Base-by-base conservation (phyloP, 2,797 vertebrate genomes). In the Sciurus vulgaris region DNA sequence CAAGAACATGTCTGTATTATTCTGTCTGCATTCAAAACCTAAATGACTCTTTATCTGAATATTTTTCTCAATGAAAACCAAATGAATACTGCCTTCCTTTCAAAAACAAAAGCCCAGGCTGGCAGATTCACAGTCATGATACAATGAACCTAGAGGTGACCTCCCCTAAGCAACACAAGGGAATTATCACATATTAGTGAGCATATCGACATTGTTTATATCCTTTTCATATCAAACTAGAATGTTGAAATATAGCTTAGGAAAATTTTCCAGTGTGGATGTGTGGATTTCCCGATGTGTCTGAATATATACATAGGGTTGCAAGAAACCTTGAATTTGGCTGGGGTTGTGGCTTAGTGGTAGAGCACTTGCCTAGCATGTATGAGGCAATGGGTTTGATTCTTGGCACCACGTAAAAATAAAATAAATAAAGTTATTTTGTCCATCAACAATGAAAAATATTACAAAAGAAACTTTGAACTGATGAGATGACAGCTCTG, bases 31-130 rank as follows among this genome's bases (percentile, higher is more conserved):
- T 96, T 96, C 44, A 87, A 93, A 92, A 82, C 89, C 14, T 35
- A 91, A 94, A 72, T 94, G 91, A 86, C 33, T 90, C 63, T 67
- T 93, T 91, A 92, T 83, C 90, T 97, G 59, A 30, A 67, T 79
- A 95, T 85, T 76, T 94, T 79, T 89, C 35, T 86, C 47, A 73
- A 18, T 67, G 56, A 78, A 84, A 89, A 84, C n/a, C 67, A 94
- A 78, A 73, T 24, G 49, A 93, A 76, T 56, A 87, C 12, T 94
- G 38, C 18, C 35, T 41, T 91, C 30, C 33, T 93, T 92, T 95
- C n/a, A 83, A 84, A 91, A 89, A 54, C 26, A 93, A 92, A 96
- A 95, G n/a, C 9, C 63, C 35, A 92, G 38, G 47, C 12, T 47
- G 67, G 59, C 0, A 88, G 26, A 92, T 86, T 2, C 18, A 94